These are phyloP conservation scores for Ptychoptera albimana DNA, from an alignment of 2,888 invertebrate species.

Conservation along the genomic window DNA sequence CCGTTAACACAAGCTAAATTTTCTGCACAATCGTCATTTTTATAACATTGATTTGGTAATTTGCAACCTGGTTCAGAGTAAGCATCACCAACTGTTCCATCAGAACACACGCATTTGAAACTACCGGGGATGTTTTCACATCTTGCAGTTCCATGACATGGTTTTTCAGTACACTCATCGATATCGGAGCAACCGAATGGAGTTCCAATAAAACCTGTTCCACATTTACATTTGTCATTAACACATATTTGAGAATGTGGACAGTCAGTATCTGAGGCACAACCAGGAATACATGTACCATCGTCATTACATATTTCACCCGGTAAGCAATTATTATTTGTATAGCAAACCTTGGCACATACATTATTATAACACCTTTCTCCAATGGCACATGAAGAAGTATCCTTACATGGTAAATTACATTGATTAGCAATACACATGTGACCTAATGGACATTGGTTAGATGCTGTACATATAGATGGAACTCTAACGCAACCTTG, in stretches of 20 bases:
- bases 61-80: constrained; percentile 58
- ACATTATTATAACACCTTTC: constrained; percentile 65
- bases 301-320: constrained; percentile 71
- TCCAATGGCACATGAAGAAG: constrained; percentile 61
- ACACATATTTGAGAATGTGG: constrained; percentile 61
- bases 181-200: constrained; percentile 65
- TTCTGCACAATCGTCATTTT: constrained; percentile 57
- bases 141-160: constrained; percentile 64
- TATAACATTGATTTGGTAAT: constrained; percentile 57
- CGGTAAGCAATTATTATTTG: constrained; percentile 76
- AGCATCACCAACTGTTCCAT: constrained; percentile 61
- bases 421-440: constrained; percentile 66
- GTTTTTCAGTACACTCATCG: constrained; percentile 62
- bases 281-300: constrained; percentile 70
- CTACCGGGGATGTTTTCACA: constrained; percentile 71
- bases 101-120: constrained; percentile 63
- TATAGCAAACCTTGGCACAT: constrained; percentile 75
- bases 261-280: constrained; percentile 67
- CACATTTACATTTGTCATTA: constrained; percentile 58
- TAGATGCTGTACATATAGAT: constrained; percentile 45
- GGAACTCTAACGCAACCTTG: constrained; percentile 78
- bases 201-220: constrained; percentile 55
- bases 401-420: constrained; percentile 59
- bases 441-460: constrained; percentile 60
- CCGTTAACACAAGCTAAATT: constrained; percentile 57